Evolutionary conservation across 2,888 invertebrate species (phyloP).

Genomic region (Habrosyne pyritoides): DNA sequence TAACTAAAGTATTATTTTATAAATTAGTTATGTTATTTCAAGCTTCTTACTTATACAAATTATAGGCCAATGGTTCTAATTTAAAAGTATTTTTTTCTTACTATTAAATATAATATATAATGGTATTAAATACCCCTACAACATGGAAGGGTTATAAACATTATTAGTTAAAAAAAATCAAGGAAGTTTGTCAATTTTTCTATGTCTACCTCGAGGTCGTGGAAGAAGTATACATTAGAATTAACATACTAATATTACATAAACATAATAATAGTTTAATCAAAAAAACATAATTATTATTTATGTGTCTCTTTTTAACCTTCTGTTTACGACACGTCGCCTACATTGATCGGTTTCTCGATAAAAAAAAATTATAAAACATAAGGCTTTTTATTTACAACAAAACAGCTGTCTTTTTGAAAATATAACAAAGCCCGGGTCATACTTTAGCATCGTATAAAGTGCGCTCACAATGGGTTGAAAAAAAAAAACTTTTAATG

Average conservation of each 20-base stretch:
- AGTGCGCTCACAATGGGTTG: conserved; percentile 16
- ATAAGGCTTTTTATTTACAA: not conserved
- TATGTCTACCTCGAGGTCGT: too few species aligned
- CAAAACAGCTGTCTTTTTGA: not conserved
- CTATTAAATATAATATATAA: too few species aligned
- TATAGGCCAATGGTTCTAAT: not conserved
- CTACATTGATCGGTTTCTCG: not conserved
- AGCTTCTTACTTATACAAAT: not conserved
- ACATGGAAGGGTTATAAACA: too few species aligned
- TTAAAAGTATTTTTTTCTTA: too few species aligned
- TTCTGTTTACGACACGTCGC: not conserved
- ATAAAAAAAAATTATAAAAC: not conserved
- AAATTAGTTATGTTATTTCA: not conserved
- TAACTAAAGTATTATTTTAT: not conserved
- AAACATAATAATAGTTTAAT: too few species aligned
- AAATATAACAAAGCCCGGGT: conserved; percentile 11
- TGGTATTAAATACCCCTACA: too few species aligned
- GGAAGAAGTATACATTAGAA: too few species aligned
- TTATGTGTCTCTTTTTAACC: too few species aligned
- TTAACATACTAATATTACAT: too few species aligned
- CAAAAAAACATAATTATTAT: too few species aligned
- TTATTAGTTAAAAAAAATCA: too few species aligned
- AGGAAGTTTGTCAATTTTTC: too few species aligned
- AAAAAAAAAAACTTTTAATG: conserved; percentile 44
- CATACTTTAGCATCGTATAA: conserved; percentile 12